Evolutionary conservation across 2,888 invertebrate genomes (phyloP).

Genomic region (Lithophane leautieri): DNA sequence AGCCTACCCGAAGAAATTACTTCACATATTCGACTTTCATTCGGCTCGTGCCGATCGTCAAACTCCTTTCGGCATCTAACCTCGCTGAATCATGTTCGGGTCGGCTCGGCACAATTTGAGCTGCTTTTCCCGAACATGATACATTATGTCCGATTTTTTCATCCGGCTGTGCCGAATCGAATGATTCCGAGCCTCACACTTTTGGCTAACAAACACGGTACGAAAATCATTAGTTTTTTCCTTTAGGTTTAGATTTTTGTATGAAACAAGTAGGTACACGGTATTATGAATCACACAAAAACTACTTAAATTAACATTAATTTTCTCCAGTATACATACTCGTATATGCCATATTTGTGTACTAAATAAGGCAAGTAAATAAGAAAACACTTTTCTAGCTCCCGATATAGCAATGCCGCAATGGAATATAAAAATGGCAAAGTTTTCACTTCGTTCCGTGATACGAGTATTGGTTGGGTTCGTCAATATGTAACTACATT

Average conservation of each 20-base stretch:
- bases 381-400: background rate
- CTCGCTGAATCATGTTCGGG: no score
- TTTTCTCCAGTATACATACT: background rate
- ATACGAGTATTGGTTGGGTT: constrained; percentile 16
- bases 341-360: background rate
- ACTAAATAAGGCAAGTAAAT: background rate
- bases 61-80: no score
- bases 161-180: no score
- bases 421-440: constrained; percentile 35
- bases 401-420: background rate
- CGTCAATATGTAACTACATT: constrained; percentile 45
- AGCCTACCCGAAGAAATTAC: no score
- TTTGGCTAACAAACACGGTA: no score
- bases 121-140: no score
- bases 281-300: background rate
- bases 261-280: background rate
- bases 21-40: no score
- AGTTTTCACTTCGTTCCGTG: constrained; percentile 13
- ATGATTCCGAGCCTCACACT: no score
- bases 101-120: no score
- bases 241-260: background rate
- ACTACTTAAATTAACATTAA: no score
- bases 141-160: no score
- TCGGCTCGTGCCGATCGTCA: no score
- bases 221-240: background rate